Percentiles rank a stretch among this genome's conserved stretches.
phyloP scores from a whole-genome alignment of 2,797 vertebrate genomes.

The Harpagifer antarcticus region DNA sequence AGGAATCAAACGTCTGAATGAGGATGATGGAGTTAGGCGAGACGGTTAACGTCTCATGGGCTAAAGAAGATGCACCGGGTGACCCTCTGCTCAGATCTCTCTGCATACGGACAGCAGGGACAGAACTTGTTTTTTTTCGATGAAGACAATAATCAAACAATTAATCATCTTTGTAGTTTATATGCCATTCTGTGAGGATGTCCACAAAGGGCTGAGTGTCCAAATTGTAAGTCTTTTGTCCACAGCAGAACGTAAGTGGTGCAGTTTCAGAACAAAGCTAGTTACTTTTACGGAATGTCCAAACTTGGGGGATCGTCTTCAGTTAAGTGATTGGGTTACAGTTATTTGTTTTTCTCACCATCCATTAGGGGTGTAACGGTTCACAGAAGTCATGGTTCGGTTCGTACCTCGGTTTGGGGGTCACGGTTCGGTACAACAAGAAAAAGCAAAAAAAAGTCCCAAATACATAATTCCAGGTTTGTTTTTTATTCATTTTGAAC shows the following conservation, averaged over 20 bases:
- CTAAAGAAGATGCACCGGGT: slow-evolving; percentile 15
- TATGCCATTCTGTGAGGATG: not conserved
- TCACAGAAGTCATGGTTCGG: too few species aligned
- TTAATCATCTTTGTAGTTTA: not conserved
- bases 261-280: not conserved
- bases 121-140: not conserved
- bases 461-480: too few species aligned
- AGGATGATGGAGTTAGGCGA: slow-evolving; percentile 8
- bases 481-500: too few species aligned
- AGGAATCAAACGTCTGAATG: slow-evolving; percentile 21
- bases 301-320: not conserved
- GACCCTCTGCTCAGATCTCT: slow-evolving; percentile 3
- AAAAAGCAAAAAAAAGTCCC: too few species aligned
- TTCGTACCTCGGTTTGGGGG: too few species aligned
- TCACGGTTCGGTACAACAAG: too few species aligned
- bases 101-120: too few species aligned
- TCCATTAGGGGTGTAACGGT: too few species aligned
- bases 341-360: too few species aligned
- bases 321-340: too few species aligned
- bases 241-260: not conserved
- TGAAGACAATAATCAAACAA: not conserved
- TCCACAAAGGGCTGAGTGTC: not conserved
- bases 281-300: not conserved
- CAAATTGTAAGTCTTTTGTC: not conserved
- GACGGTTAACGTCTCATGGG: slow-evolving; percentile 18